Evolutionary conservation across 2,797 vertebrate genomes (phyloP).

Genomic region (Paratrypauchen microcephalus): DNA sequence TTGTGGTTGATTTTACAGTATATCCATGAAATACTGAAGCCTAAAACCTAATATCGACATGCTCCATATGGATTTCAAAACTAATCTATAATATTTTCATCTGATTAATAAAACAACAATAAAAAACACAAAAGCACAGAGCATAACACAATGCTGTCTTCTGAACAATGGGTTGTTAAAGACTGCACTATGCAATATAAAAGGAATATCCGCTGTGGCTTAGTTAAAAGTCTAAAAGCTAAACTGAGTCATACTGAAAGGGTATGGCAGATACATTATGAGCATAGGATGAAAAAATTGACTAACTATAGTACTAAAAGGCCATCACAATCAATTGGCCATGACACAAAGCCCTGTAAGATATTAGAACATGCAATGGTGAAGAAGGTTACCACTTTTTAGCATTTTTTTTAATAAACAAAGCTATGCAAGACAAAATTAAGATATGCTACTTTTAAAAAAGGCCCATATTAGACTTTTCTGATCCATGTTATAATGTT

Average conservation of each 20-base stretch:
- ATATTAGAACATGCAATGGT: too few relatives aligned
- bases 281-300: too few relatives aligned
- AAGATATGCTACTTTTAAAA: background rate
- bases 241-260: background rate
- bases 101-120: background rate
- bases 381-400: too few relatives aligned
- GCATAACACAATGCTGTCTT: background rate
- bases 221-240: background rate
- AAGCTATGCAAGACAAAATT: too few relatives aligned
- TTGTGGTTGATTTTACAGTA: background rate
- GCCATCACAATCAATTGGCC: background rate
- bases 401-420: too few relatives aligned
- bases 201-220: background rate
- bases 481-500: too few relatives aligned
- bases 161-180: background rate
- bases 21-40: background rate
- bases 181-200: background rate
- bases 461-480: too few relatives aligned
- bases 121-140: background rate
- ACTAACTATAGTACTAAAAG: background rate
- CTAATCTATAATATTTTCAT: conserved; percentile 1
- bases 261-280: background rate
- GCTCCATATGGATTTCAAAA: background rate
- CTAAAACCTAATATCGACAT: background rate
- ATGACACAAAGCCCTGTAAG: too few relatives aligned